These are phyloP conservation scores for Ophion ventricosus DNA, from an alignment of 2,888 invertebrate genomes.

Conservation along the genomic window DNA sequence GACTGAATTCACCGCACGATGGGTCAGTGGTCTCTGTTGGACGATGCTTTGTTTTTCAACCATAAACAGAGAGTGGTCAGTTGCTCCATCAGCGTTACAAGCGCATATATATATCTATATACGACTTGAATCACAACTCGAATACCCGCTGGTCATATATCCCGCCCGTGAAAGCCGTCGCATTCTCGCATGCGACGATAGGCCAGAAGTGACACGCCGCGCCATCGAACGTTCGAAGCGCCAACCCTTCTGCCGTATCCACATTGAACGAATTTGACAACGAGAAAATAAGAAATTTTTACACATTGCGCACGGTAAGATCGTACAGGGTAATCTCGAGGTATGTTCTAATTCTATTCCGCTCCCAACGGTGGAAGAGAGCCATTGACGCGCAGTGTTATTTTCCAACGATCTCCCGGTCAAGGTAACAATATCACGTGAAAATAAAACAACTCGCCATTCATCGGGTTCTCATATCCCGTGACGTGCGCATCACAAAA, in stretches of 20 bases:
- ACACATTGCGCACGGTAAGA: not conserved
- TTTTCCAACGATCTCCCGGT: not conserved
- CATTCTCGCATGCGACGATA: no score
- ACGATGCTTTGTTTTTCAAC: not conserved
- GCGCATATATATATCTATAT: not conserved
- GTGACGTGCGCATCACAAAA: not conserved
- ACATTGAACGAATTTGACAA: not conserved
- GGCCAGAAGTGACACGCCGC: not conserved
- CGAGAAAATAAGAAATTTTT: not conserved
- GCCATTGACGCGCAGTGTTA: slow-evolving; percentile 29
- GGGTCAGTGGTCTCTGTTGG: not conserved
- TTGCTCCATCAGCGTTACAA: not conserved
- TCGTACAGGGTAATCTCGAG: not conserved
- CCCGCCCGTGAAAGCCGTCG: not conserved
- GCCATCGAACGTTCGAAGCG: not conserved
- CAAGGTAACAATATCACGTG: not conserved
- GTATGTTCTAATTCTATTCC: slow-evolving; percentile 11
- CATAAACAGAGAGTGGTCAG: not conserved
- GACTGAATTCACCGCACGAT: not conserved
- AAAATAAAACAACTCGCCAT: not conserved
- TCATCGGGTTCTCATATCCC: not conserved
- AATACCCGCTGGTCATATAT: not conserved
- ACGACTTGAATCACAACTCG: not conserved
- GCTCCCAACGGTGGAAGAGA: slow-evolving; percentile 14
- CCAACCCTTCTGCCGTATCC: not conserved